Evolutionary conservation across 2,113 vertebrate species (phyloP).

Genomic region (Sinocyclocheilus anshuiensis): DNA sequence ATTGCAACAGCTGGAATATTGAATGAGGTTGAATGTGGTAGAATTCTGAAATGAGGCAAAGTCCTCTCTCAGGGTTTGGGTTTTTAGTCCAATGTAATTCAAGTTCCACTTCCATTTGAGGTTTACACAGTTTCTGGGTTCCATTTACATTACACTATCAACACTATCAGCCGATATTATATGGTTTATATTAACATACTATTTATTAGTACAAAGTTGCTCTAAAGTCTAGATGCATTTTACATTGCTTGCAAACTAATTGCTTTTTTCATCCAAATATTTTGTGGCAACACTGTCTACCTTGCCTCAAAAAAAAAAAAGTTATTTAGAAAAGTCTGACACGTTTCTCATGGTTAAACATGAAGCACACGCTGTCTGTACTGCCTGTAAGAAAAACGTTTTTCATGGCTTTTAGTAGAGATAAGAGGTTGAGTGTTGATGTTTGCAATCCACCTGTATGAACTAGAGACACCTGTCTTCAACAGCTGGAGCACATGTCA

Average conservation of each 20-base stretch:
- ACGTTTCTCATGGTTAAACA: no score
- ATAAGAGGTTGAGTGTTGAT: not conserved
- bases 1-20: slow-evolving; percentile 1
- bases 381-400: not conserved
- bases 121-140: not conserved
- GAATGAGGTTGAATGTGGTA: not conserved
- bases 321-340: no score
- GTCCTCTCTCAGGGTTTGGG: not conserved
- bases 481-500: not conserved
- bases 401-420: not conserved
- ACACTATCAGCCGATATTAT: not conserved
- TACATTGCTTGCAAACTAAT: not conserved
- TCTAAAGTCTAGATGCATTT: not conserved
- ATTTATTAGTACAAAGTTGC: not conserved
- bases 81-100: not conserved
- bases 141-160: not conserved
- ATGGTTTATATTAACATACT: not conserved
- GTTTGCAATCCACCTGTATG: not conserved
- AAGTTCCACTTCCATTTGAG: not conserved
- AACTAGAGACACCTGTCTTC: not conserved
- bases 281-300: no score
- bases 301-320: no score
- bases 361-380: no score
- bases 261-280: no score
- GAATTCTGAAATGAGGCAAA: not conserved